Evolutionary conservation across 2,113 vertebrate species (phyloP), one percentile per base, ranked within the genome.

Genomic region (Pampusana beccarii): DNA sequence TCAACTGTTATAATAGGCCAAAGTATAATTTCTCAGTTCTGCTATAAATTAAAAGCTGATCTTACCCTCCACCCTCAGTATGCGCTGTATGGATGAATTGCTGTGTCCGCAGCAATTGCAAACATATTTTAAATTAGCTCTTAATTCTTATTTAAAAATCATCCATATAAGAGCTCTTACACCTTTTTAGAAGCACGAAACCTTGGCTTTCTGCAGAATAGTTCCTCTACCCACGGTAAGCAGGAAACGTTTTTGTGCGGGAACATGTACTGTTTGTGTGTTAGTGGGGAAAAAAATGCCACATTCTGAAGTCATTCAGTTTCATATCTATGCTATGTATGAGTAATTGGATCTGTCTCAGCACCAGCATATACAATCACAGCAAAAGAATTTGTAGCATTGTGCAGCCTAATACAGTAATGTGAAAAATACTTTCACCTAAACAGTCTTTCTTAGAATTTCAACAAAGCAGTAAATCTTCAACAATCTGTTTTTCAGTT

Each of bases 61-160:
- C 91, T 69, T 13, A 56, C 40, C 51, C 62, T 26, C 33, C 25
- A 7, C 26, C n/a, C 20, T 60, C 51, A 10, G 1, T 26, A 46
- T 17, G 15, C 4, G 2, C 48, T 24, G 13, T n/a, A 12, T 14
- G 33, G 36, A 23, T 60, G 29, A 46, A 50, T 17, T 81, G 24
- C 62, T 46, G 3, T 3, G 10, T 34, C 54, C 44, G 58, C 4
- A 44, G 86, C 29, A 8, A 48, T 65, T 90, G 78, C 33, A 14
- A 58, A 50, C 56, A 19, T 69, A 54, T 80, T 91, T 93, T 73
- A 83, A 94, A 97, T 95, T 73, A 90, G 38, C 33, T 38, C 25
- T 86, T 65, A 20, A 83, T 92, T 95, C 90, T 96, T 82, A 57
- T 94, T 97, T 96, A 91, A 42, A 95, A 80, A 57, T 46, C 34